Evolutionary conservation across 1,140 invertebrate species (phyloP).

Genomic region (Contarinia nasturtii): DNA sequence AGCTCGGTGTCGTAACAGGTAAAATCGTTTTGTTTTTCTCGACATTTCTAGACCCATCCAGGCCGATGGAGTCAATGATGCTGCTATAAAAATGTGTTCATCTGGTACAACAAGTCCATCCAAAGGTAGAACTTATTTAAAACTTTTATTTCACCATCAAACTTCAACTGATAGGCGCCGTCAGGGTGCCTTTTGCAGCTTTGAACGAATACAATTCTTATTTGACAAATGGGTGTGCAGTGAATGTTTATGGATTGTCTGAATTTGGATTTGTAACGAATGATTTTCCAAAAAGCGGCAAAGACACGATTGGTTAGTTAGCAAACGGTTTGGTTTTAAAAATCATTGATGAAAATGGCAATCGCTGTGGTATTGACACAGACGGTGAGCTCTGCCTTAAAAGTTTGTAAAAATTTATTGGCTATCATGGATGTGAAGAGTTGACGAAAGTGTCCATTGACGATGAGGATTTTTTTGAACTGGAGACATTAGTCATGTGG

Average conservation of each 20-base stretch:
- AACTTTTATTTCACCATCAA: conserved; percentile 33
- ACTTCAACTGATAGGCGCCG: not conserved
- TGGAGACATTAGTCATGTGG: conserved; percentile 42
- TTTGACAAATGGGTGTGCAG: not conserved
- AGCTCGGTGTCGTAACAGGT: too few species aligned
- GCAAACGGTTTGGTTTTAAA: conserved; percentile 20
- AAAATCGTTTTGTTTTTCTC: too few species aligned
- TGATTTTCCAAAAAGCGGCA: not conserved
- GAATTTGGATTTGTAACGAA: not conserved
- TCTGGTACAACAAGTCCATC: conserved; percentile 64
- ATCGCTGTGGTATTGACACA: conserved; percentile 15
- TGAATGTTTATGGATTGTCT: conserved; percentile 2
- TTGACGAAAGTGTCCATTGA: conserved; percentile 20
- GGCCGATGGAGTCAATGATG: conserved; percentile 14
- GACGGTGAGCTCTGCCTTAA: conserved; percentile 19
- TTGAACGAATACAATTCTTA: not conserved
- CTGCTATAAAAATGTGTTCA: conserved; percentile 26
- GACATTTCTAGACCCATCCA: conserved; percentile 9
- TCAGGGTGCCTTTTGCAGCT: not conserved
- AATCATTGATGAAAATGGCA: conserved; percentile 21
- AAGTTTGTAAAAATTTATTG: conserved; percentile 16
- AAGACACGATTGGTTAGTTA: conserved; percentile 13
- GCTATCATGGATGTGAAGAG: conserved; percentile 20
- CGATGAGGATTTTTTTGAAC: conserved; percentile 43
- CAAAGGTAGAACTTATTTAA: conserved; percentile 50